Conservation (phyloP, 2,113 vertebrate species). For the Shinisaurus crocodilurus region DNA sequence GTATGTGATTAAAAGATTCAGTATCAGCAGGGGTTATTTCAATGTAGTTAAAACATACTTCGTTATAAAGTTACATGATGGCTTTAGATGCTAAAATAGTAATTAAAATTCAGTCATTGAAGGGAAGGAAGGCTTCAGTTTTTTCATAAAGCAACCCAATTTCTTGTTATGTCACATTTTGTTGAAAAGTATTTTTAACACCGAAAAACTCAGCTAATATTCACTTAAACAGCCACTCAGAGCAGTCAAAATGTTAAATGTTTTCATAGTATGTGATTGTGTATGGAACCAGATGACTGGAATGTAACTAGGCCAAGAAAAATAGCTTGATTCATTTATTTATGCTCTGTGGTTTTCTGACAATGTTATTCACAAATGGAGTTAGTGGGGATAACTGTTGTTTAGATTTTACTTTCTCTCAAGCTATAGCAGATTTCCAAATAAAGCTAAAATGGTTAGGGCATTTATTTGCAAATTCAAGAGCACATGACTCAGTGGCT, state of each 20-base stretch:
- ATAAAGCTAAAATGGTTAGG: background rate
- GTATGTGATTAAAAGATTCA: background rate
- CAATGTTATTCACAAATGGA: background rate
- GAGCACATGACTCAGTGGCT: background rate
- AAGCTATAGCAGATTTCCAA: background rate
- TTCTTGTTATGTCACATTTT: background rate
- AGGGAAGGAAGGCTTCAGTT: background rate
- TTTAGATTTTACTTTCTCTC: background rate
- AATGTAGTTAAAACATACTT: background rate
- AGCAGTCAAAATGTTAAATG: background rate
- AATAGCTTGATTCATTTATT: background rate
- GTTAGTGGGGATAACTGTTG: background rate
- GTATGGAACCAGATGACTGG: background rate
- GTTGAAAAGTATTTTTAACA: background rate
- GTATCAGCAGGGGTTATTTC: background rate
- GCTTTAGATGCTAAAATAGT: background rate
- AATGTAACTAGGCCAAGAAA: background rate
- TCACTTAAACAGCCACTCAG: background rate
- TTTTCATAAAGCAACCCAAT: background rate
- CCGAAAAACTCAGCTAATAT: background rate
- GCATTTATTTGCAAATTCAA: background rate
- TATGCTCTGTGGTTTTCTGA: background rate
- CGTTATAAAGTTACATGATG: background rate
- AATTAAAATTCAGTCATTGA: background rate
- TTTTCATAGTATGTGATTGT: background rate